Base-by-base conservation (phyloP, 2,113 vertebrate genomes). In the Eidolon helvum region DNA sequence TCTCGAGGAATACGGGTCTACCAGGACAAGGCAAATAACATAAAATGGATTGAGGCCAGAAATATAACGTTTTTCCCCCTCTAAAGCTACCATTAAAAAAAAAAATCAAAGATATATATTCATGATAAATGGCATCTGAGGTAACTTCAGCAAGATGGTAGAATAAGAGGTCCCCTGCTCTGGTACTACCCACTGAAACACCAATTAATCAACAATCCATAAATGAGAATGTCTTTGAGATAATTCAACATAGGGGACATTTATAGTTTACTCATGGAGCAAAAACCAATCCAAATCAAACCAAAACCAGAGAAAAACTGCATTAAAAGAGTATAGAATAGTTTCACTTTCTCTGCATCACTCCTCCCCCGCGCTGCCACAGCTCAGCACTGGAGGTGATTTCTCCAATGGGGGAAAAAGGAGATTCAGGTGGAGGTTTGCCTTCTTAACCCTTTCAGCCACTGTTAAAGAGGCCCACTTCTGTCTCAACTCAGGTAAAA, bases 341-440 rank as follows among this genome's bases (percentile, higher is more conserved):
- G 33, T 38, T 65, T 24, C 0, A 0, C 59, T 74, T 84, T 92
- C 40, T 16, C 5, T 0, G 4, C 5, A 78, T 16, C 43, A 26
- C 12, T 6, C 10, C 55, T 38, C 24, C n/a, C 3, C 3, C 18
- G 61, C 50, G 55, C 35, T 63, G 66, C 5, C 8, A 38, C 3
- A 50, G 18, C 5, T 0, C 33, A 15, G 18, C 9, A 1, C 75
- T 10, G 57, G 24, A 1, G 2, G 15, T 4, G n/a, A 19, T 45
- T 40, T 53, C 55, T 53, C 55, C 19, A 0, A 2, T 40, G 12
- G 21, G 30, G 43, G 7, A 43, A 72, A 43, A 43, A 35, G 35
- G 18, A 50, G 69, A 55, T 57, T 2, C 0, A 9, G 43, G 28
- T 30, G 35, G 7, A n/a, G 12, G 35, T n/a, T 35, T 48, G 26